Percentiles rank a stretch among this genome's conserved stretches.
These are phyloP conservation scores for Trochalopteron elliotii DNA, from an alignment of 2,113 vertebrate species.

Conservation along the genomic window DNA sequence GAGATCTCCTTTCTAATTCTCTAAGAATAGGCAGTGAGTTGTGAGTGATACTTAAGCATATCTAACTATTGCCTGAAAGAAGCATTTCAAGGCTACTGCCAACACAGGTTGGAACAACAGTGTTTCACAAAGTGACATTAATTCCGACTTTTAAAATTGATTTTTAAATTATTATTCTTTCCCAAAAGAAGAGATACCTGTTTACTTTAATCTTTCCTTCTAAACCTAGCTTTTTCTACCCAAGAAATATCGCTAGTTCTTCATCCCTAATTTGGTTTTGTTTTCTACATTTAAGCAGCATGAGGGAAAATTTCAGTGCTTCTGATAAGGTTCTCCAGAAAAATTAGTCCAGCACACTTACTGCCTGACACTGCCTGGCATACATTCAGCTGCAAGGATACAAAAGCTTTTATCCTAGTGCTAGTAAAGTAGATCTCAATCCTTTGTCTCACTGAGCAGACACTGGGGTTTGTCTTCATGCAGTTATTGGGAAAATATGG, in stretches of 20 bases:
- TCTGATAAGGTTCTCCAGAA: background rate
- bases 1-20: background rate
- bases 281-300: background rate
- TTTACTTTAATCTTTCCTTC: background rate
- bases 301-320: background rate
- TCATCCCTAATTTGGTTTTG: background rate
- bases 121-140: background rate
- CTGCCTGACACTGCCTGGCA: background rate
- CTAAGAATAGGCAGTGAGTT: background rate
- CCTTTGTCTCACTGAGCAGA: background rate
- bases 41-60: background rate
- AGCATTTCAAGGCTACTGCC: background rate
- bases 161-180: background rate
- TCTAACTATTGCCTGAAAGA: background rate
- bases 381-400: background rate
- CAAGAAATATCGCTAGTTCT: background rate
- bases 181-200: background rate
- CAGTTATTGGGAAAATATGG: background rate
- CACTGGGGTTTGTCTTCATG: background rate
- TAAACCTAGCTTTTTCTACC: background rate
- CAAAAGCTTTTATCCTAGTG: background rate
- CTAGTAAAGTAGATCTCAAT: background rate
- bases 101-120: background rate
- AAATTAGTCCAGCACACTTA: background rate
- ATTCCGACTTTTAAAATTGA: background rate